Evolutionary conservation across 2,113 vertebrate genomes (phyloP).

Genomic region (Chamaetylas fuelleborni): DNA sequence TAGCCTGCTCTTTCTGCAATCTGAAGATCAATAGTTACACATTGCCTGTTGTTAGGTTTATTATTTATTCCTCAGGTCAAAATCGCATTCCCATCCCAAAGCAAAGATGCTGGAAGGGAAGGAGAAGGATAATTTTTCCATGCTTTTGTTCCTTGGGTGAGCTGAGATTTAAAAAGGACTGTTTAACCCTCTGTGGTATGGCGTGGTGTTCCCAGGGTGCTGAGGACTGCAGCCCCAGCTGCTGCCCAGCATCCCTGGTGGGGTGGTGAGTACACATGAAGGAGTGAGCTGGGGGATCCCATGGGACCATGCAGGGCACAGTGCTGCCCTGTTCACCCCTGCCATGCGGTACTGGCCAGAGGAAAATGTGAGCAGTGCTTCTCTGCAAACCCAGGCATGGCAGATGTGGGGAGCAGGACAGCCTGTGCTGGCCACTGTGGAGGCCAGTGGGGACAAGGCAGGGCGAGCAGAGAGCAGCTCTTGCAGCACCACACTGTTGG

Average conservation of each 20-base stretch:
- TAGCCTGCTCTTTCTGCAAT: neutral
- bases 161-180: neutral
- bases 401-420: neutral
- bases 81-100: neutral
- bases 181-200: neutral
- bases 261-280: neutral
- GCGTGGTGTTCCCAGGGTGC: neutral
- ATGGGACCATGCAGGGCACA: fast-evolving
- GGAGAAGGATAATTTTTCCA: neutral
- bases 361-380: neutral
- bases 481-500: neutral
- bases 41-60: neutral
- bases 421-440: neutral
- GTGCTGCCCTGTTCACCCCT: neutral
- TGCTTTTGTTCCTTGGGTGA: neutral
- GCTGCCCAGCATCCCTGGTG: neutral
- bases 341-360: neutral
- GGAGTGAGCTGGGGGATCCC: neutral
- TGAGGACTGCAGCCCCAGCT: neutral
- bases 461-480: neutral
- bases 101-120: neutral
- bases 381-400: neutral
- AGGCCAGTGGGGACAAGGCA: neutral
- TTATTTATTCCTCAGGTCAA: neutral
- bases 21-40: neutral